Evolutionary conservation across 2,113 vertebrate genomes (phyloP), one percentile per base, ranked within the genome.

Genomic region (Turdus rufiventris): DNA sequence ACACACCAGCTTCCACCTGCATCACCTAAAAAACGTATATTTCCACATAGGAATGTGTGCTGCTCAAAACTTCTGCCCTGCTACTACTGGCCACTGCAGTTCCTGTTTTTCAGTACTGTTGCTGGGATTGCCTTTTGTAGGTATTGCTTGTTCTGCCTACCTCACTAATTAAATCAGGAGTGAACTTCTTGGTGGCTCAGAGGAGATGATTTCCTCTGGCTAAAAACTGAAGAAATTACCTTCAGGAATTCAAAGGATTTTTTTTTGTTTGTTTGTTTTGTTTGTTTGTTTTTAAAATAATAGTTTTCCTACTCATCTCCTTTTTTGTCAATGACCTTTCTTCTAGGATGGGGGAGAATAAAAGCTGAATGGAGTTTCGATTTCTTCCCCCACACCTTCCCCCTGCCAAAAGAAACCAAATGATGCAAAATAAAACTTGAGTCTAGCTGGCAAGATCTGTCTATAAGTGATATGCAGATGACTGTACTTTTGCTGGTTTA

Each of bases 401-500:
- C 3, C 4, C 43, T 24, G 33, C 24, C 2, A 8, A 51, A 84
- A 81, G 18, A 84, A 19, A 77, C 78, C 31, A 70, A 66, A 43
- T 88, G 88, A 73, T 43, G 18, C 26, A 76, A 50, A 85, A 40
- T 79, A 15, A 65, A 43, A 4, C 16, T 58, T 6, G 2, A 54
- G 18, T 88, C 18, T 72, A 21, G 34, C 63, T 85, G 56, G 50
- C 56, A 80, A 67, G 63, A 66, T 70, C n/a, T 76, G 51, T 36
- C 71, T 88, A 21, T 54, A 90, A 84, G 63, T 85, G 56, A 83
- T 61, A 53, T 14, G 72, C 38, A 71, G 58, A 76, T 90, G 72
- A 61, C 34, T 65, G 8, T 88, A 40, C 62, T 89, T 68, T 91
- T 79, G 25, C 57, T 85, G 77, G 23, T 95, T 94, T 94, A 93